A percentile compares a stretch with the other conserved stretches of the same genome.
Evolutionary conservation across 2,888 invertebrate genomes (phyloP).

Genomic region (Leptopilina myrica): DNA sequence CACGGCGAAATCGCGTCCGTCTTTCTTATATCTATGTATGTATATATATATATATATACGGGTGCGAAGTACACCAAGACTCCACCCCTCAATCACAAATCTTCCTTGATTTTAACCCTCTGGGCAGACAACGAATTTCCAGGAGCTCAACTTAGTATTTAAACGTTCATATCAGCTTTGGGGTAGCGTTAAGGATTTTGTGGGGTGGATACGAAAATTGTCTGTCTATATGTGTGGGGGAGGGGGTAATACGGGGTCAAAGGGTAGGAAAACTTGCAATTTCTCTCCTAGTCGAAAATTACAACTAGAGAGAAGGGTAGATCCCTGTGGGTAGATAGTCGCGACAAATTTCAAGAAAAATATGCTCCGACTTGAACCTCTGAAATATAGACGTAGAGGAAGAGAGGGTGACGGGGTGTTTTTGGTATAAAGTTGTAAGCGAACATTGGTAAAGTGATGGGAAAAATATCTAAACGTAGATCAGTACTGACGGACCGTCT

Average conservation of each 20-base stretch:
- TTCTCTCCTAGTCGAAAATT: conserved; percentile 77
- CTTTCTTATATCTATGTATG: not conserved
- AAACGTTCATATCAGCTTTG: conserved; percentile 64
- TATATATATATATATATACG: conserved; percentile 41
- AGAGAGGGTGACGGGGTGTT: conserved; percentile 59
- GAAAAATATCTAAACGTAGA: conserved; percentile 75
- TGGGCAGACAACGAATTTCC: conserved; percentile 41
- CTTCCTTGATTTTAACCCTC: conserved; percentile 51
- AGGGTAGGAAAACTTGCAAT: conserved; percentile 76
- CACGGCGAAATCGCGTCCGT: conserved; percentile 39
- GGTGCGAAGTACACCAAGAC: conserved; percentile 51
- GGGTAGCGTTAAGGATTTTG: conserved; percentile 47
- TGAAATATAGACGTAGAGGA: conserved; percentile 39
- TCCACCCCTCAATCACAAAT: conserved; percentile 54
- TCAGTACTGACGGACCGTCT: conserved; percentile 70
- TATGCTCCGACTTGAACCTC: conserved; percentile 65
- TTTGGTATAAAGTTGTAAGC: not conserved
- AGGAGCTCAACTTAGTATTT: conserved; percentile 54
- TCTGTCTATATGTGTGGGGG: conserved; percentile 31
- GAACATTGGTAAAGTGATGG: conserved; percentile 63
- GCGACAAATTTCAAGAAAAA: conserved; percentile 75
- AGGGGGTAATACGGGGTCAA: conserved; percentile 44
- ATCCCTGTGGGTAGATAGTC: conserved; percentile 71
- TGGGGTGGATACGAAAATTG: conserved; percentile 25
- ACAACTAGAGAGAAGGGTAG: conserved; percentile 70